phyloP scores from a whole-genome alignment of 2,113 vertebrate genomes.

The Chloroceryle aenea region DNA sequence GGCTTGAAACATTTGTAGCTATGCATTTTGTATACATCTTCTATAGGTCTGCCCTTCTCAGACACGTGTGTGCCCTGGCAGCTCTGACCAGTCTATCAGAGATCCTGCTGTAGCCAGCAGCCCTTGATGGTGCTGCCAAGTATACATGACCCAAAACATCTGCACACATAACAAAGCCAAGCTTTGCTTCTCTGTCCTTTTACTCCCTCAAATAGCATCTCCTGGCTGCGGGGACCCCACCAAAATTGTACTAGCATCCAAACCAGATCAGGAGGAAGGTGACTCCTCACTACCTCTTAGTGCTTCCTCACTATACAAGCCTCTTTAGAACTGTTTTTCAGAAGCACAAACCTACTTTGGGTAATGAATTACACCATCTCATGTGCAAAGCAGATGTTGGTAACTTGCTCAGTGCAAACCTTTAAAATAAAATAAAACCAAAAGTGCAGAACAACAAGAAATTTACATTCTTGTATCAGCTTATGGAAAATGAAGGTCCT shows the following conservation, averaged over 20 bases:
- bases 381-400: not conserved
- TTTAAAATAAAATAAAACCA: not conserved
- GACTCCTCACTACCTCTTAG: not conserved
- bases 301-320: not conserved
- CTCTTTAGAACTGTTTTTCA: not conserved
- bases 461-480: not conserved
- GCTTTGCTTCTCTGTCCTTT: not conserved
- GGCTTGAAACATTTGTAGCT: not conserved
- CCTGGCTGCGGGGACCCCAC: not conserved
- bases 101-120: not conserved
- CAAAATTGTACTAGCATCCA: not conserved
- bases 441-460: not conserved
- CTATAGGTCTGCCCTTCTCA: not conserved
- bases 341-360: not conserved
- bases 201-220: not conserved
- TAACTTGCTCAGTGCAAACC: not conserved
- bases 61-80: not conserved
- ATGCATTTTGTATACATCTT: not conserved
- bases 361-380: not conserved
- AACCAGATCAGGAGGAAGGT: not conserved
- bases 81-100: not conserved
- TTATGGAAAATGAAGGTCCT: not conserved
- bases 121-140: not conserved
- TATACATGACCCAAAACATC: not conserved
- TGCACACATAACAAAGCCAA: not conserved